Percentiles rank a stretch among this genome's conserved stretches.
Conservation (phyloP, 2,113 vertebrate genomes). For the western clawed frog (Xenopus tropicalis) region UCB_Xtro_10.0 CM004449.2:102512001-102512500, state of each 20-base stretch:
- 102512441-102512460: conserved; percentile 16
- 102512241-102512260: neutral
- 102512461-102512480: conserved; percentile 8
- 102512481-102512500: neutral
- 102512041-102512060: neutral
- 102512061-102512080: neutral
- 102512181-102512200: conserved; percentile 8
- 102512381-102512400: neutral
- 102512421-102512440: conserved; percentile 3
- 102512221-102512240: conserved; percentile 10
- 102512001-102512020: no score
- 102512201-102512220: conserved; percentile 14
- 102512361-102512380: conserved; percentile 3
- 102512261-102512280: neutral
- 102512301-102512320: conserved; percentile 25
- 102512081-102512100: neutral
- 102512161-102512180: conserved; percentile 14
- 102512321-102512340: conserved; percentile 31
- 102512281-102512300: conserved; percentile 20
- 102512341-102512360: conserved; percentile 11
- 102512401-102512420: conserved; percentile 3
- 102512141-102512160: neutral
- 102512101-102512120: conserved; percentile 26
- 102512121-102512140: neutral
- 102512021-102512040: no score